A percentile compares a stretch with the other conserved stretches of the same genome.
Conservation (phyloP, 1,140 invertebrate genomes). For the Lordiphosa clarofinis region DNA sequence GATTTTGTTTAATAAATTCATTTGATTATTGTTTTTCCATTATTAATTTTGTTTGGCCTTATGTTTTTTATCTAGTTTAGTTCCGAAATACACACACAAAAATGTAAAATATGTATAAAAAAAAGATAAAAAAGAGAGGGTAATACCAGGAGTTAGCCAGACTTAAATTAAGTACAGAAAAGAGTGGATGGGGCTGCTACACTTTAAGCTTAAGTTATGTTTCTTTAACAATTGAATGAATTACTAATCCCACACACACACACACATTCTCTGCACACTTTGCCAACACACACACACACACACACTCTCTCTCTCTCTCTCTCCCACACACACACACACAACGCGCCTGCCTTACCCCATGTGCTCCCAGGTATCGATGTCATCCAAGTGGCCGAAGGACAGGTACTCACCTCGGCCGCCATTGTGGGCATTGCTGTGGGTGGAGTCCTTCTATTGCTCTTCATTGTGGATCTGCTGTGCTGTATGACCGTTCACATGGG, state of each 20-base stretch:
- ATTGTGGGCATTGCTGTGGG: slow-evolving; percentile 89
- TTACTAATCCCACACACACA: slow-evolving; percentile 47
- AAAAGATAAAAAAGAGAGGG: slow-evolving; percentile 18
- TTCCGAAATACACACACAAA: slow-evolving; percentile 70
- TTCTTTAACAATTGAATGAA: too few species aligned
- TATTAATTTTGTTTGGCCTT: slow-evolving; percentile 22
- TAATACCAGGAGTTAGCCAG: slow-evolving; percentile 13
- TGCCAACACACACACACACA: slow-evolving; percentile 3
- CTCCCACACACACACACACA: slow-evolving; percentile 1
- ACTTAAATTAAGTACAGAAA: slow-evolving; percentile 14
- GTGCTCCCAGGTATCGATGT: slow-evolving; percentile 74
- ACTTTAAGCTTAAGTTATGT: too few species aligned
- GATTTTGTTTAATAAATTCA: slow-evolving; percentile 13
- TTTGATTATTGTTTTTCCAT: slow-evolving; percentile 11
- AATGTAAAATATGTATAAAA: slow-evolving; percentile 70
- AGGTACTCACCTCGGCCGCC: slow-evolving; percentile 85
- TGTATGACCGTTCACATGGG: slow-evolving; percentile 82
- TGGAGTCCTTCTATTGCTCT: slow-evolving; percentile 86
- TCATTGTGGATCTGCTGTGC: slow-evolving; percentile 89
- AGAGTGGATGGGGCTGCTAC: not conserved
- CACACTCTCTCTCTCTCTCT: slow-evolving; percentile 12
- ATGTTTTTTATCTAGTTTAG: slow-evolving; percentile 29
- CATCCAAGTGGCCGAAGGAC: slow-evolving; percentile 81
- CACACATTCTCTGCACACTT: slow-evolving; percentile 8
- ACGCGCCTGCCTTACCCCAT: not conserved